These are phyloP conservation scores for Chrysotoxum bicinctum DNA, from an alignment of 2,888 invertebrate genomes.

Conservation along the genomic window DNA sequence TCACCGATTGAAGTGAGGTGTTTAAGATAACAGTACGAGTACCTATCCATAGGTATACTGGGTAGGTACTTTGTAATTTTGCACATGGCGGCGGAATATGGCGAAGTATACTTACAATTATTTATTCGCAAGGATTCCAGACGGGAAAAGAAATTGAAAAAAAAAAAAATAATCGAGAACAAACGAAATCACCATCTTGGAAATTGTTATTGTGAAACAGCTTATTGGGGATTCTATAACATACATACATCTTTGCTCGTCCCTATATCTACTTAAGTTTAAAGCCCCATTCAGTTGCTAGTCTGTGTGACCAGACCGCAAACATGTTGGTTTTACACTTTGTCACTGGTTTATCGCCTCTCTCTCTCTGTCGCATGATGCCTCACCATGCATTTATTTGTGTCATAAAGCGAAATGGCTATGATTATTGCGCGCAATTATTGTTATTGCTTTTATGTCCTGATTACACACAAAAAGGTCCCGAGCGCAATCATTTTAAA, in stretches of 20 bases:
- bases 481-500: slow-evolving; percentile 5
- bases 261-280: neutral
- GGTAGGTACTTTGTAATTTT: neutral
- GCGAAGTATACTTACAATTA: neutral
- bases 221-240: slow-evolving; percentile 6
- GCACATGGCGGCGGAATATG: neutral
- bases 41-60: neutral
- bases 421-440: slow-evolving; percentile 73
- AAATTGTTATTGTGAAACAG: slow-evolving; percentile 16
- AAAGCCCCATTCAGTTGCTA: neutral
- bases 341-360: neutral
- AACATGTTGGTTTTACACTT: slow-evolving; percentile 42
- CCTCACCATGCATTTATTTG: slow-evolving; percentile 39
- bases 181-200: slow-evolving; percentile 4
- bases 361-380: neutral
- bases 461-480: slow-evolving; percentile 59
- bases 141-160: slow-evolving; percentile 40
- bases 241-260: neutral
- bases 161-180: neutral
- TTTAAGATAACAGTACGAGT: neutral
- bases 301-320: slow-evolving; percentile 29
- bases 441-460: slow-evolving; percentile 72
- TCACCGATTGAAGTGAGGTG: neutral
- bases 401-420: slow-evolving; percentile 65
- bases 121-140: neutral